Percentiles rank a stretch among this genome's conserved stretches.
Conservation (phyloP, 2,888 invertebrate genomes). For the Gisinianus flammeolus region DNA sequence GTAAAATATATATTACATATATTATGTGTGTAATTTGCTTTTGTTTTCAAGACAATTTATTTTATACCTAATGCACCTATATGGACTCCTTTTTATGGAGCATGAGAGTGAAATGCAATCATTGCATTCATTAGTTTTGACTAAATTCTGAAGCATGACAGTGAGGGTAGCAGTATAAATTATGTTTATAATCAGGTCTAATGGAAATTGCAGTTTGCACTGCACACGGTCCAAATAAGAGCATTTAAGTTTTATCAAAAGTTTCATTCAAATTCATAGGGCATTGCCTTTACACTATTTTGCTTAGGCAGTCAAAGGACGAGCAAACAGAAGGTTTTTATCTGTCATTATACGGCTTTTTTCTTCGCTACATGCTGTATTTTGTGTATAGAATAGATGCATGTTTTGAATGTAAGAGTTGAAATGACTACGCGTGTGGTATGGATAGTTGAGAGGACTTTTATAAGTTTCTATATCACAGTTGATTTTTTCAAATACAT, state of each 20-base stretch:
- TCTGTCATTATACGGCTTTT: background rate
- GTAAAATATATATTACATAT: too few species aligned
- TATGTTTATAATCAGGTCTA: too few species aligned
- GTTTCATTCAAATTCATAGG: background rate
- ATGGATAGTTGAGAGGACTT: background rate
- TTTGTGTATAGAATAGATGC: background rate
- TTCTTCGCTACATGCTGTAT: background rate
- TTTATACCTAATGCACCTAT: too few species aligned
- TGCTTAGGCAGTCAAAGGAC: conserved; percentile 7
- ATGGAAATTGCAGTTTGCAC: too few species aligned
- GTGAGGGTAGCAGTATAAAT: too few species aligned
- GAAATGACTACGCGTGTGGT: conserved; percentile 5
- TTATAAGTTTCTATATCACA: background rate
- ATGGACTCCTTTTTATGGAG: too few species aligned
- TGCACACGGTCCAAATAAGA: too few species aligned
- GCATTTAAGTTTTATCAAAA: background rate
- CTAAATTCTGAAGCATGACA: too few species aligned
- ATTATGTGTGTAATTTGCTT: too few species aligned
- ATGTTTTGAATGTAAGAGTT: background rate
- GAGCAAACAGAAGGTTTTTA: conserved; percentile 6
- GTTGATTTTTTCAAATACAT: background rate
- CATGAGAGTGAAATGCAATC: too few species aligned
- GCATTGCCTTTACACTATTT: conserved; percentile 15
- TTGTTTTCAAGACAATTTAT: too few species aligned
- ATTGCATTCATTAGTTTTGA: too few species aligned